Evolutionary conservation across 2,113 vertebrate genomes (phyloP), one percentile per base, ranked within the genome.

Genomic region (Chloroceryle aenea): DNA sequence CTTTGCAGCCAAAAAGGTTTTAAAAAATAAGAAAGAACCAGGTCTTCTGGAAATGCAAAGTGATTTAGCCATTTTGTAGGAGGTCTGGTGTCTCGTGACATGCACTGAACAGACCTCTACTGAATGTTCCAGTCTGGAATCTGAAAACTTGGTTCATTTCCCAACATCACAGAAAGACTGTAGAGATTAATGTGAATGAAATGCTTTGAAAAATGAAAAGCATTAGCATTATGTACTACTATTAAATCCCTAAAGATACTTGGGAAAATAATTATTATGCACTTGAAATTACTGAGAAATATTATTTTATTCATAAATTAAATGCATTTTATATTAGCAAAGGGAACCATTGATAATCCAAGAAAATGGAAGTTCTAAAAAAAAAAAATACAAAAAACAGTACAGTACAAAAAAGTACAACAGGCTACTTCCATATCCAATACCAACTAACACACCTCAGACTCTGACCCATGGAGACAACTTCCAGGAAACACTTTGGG

Each of bases 131-230:
- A 68, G 81, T 74, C 56, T 90, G 77, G 72, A 72, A 94, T 36
- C 45, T 71, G 90, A 80, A 85, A 93, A 78, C 12, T 92, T 94
- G 91, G 71, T 34, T 79, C 76, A 64, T 38, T 50, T 86, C 89
- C 83, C 88, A 93, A 85, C 40, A 90, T 73, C 93, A 72, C 80
- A 96, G 87, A 87, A 81, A 83, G 95, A 45, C 62, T 88, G 55
- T 22, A 82, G 43, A 85, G 79, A 94, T 93, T 79, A 94, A 56
- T 34, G 43, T 5, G 3, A 67, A 81, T 32, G 6, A 93, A 95
- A 86, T 12, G 61, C 83, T 90, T 86, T 81, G 73, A 72, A 81
- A 92, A 82, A 78, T 42, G 34, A 72, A 96, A 93, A 87, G 85
- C 47, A 53, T 50, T 90, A 75, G 56, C 25, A 50, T 29, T 61